Evolutionary conservation across 2,797 vertebrate genomes (phyloP), one percentile per base, ranked within the genome.

Genomic region (Lacerta viridis): DNA sequence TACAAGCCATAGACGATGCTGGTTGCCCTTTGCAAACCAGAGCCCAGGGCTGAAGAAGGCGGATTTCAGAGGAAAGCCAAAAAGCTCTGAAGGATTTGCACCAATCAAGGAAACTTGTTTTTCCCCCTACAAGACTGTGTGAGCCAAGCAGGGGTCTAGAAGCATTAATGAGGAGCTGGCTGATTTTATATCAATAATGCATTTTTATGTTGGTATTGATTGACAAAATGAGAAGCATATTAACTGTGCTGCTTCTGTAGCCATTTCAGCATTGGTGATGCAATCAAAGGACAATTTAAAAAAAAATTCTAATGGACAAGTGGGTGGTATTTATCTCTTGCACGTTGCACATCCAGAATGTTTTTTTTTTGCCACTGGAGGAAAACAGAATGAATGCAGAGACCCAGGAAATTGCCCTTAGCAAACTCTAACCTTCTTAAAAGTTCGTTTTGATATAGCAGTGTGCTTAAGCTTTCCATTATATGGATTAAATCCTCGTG

Each of bases 1-100:
- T 98, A 88, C 87, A 75, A 79, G 80, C 41, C 81, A 94, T 98
- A 0, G 98, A 99, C 91, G 93, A 96, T 27, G 76, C 66, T 0
- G 98, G 96, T 59, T 99, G 99, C 93, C 18, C 69, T 2, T 4
- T 84, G 10, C 82, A 74, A 20, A 78, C 59, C 83, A 81, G 72
- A 55, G 50, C 36, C 86, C 5, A 84, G 78, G n/a, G 59, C 3
- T 27, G 71, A 43, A 74, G 74, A n/a, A 20, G 61, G 43, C 20
- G 83, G 78, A 55, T n/a, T 18, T n/a, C 29, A 0, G 0, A 29
- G 8, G 36, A 69, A 46, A 84, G 50, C 25, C 39, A 13, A 2
- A 68, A 41, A 41, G n/a, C 27, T 59, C 59, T 71, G 59, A 55
- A 41, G 27, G 27, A 27, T 76, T 86, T 89, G 68, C 13, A 75